Evolutionary conservation across 1,140 invertebrate genomes (phyloP), one percentile per base, ranked within the genome.

Genomic region (Druon quercuslanigerum): DNA sequence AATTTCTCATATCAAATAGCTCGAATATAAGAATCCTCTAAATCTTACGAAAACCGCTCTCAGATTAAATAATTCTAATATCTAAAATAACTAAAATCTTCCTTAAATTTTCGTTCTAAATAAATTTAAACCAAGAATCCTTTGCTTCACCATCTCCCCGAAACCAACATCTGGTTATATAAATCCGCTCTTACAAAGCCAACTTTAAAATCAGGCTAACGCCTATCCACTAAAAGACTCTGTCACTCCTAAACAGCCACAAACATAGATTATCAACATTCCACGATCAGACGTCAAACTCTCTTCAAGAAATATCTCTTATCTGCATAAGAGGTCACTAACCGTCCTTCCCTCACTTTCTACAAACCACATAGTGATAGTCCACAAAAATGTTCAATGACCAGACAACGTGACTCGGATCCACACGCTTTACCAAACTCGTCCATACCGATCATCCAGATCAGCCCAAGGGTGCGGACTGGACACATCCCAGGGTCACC

Each of bases 401-500:
- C 40, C 25, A 46, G 60, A 66, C 52, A 54, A 54, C 52, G 57
- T 66, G 57, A 66, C 60, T 66, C 40, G 33, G 33, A 66, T 66
- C 60, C 17, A 66, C 60, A 40, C 2, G 25, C 25, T 66, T 11
- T 14, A 33, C 25, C 0, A 33, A 40, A 66, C 16, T n/a, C 25
- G 25, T 25, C 25, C 56, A 66, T 6, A 40, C 13, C 25, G 25
- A 66, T 40, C 25, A 33, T 40, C 25, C 60, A 33, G 16, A 33
- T 16, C 25, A 33, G 20, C 16, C 16, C 14, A 66, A 66, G 81
- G 83, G 78, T 81, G 81, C 50, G 76, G 80, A 82, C 76, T 20
- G 46, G 73, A 57, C 25, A 33, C 57, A 51, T 72, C 50, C 60
- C 74, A 71, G 54, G 16, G 17, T 54, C 33, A 71, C 51, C 17